Base-by-base conservation (phyloP, 2,888 invertebrate genomes). In the Phengaris arion region DNA sequence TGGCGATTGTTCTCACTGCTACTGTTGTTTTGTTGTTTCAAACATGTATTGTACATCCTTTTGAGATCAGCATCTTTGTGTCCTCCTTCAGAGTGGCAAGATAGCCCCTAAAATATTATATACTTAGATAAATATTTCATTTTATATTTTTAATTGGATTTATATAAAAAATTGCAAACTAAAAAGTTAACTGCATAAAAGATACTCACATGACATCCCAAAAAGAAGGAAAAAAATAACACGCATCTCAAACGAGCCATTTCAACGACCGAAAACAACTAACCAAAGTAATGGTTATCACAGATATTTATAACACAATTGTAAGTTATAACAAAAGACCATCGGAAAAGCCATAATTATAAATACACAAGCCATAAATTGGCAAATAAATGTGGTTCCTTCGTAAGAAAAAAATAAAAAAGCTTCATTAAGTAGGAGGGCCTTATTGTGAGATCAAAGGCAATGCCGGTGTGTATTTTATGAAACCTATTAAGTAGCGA, bases 61-160 rank as follows among this genome's bases (percentile, higher is more conserved):
- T 94, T 95, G 5, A 95, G 85, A 75, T 95, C 94, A 22, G 94
- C 92, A 79, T 95, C 94, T 76, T 93, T 92, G n/a, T 94, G 92
- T 46, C 95, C 94, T 75, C 94, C 94, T 72, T 94, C 94, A 0
- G 94, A 91, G 12, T 94, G 94, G 80, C 96, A 96, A 82, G 92
- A 95, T 45, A 96, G 82, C 9, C 93, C 89, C 94, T 95, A 80
- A 77, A 68, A 76, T 70, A 72, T 51, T 35, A 35, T 4, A 35
- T 35, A 35, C 35, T 35, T 35, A 35, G 2, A 35, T 4, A 35
- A 4, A 22, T 22, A 22, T 22, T 22, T 35, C 2, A 35, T 35
- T 35, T 35, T 35, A 35, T 2, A 35, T 3, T 35, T 35, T 35
- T 35, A 2, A 4, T 35, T 35, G 35, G 35, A 35, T 35, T 35